Conservation (phyloP, 1,140 invertebrate genomes). For the Conus betulinus region DNA sequence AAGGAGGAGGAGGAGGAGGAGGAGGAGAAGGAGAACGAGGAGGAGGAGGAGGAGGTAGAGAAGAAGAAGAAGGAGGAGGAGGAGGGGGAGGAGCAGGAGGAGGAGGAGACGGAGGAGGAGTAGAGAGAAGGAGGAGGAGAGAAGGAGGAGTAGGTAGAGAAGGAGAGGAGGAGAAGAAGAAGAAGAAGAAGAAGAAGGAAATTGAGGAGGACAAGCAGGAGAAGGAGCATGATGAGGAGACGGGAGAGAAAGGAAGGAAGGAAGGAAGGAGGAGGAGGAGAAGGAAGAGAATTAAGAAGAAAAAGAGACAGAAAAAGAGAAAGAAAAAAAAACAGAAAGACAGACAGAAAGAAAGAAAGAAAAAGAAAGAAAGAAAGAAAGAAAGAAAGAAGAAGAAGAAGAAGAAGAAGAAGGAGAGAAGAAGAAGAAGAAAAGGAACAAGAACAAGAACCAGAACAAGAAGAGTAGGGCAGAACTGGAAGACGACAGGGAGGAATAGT, state of each 20-base stretch:
- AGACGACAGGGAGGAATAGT: no score
- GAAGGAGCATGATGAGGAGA: background rate
- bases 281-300: background rate
- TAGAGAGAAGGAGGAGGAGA: background rate
- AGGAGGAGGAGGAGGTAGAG: no score
- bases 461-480: no score
- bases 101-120: background rate
- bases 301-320: background rate
- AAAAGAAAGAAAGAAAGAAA: background rate
- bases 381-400: background rate
- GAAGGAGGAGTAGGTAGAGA: no score
- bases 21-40: no score
- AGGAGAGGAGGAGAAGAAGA: background rate
- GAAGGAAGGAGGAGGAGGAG: background rate
- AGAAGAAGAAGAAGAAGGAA: background rate
- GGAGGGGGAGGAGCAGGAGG: background rate
- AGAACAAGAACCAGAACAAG: background rate
- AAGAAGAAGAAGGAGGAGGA: no score
- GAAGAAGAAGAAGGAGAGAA: background rate
- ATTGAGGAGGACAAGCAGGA: background rate
- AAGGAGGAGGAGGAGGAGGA: no score
- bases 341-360: background rate
- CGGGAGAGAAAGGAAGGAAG: background rate
- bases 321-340: background rate
- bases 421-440: background rate